Percentiles rank a stretch among this genome's conserved stretches.
Evolutionary conservation across 2,797 vertebrate genomes (phyloP).

Genomic region (Eleutherodactylus coqui): DNA sequence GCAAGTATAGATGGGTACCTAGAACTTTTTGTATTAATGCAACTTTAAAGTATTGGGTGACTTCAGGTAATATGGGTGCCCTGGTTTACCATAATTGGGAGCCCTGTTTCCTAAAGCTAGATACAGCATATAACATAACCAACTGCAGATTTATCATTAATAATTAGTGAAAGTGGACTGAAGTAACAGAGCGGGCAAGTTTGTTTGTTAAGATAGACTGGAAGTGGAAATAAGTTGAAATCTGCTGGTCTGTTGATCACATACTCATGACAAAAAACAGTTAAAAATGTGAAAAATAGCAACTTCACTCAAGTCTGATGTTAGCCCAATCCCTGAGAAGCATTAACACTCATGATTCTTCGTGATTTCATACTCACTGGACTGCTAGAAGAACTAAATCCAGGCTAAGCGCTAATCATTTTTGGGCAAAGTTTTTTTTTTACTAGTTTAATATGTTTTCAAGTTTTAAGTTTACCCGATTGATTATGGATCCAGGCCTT

Average conservation of each 20-base stretch:
- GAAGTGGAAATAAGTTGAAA: background rate
- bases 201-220: background rate
- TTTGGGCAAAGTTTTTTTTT: slow-evolving; percentile 15
- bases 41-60: background rate
- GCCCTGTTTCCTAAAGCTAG: background rate
- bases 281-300: slow-evolving; percentile 9
- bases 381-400: slow-evolving; percentile 26
- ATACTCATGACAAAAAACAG: slow-evolving; percentile 14
- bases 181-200: background rate
- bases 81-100: background rate
- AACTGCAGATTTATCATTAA: background rate
- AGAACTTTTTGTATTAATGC: background rate
- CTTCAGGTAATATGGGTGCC: background rate
- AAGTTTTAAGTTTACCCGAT: slow-evolving; percentile 30
- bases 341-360: slow-evolving; percentile 36
- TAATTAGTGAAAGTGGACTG: background rate
- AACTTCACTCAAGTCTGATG: slow-evolving; percentile 49
- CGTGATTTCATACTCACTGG: slow-evolving; percentile 39
- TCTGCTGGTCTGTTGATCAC: slow-evolving; percentile 61
- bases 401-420: background rate
- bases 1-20: background rate
- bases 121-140: background rate
- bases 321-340: slow-evolving; percentile 60
- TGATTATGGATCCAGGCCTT: background rate
- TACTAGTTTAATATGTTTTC: slow-evolving; percentile 11